Evolutionary conservation across 2,113 vertebrate genomes (phyloP).

Genomic region (Ciconia boyciana): DNA sequence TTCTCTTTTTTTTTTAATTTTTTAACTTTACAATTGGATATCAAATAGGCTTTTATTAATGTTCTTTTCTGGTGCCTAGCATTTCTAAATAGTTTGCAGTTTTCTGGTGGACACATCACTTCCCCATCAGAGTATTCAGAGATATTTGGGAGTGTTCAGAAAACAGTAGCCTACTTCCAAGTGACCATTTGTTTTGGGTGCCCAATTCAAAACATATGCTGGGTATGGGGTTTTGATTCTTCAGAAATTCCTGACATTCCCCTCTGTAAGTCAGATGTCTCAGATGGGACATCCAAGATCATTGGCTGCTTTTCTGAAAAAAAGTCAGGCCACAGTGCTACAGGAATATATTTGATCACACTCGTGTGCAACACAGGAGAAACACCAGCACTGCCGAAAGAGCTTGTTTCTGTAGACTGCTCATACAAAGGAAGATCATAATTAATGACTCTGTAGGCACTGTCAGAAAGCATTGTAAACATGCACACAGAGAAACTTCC

Average conservation of each 20-base stretch:
- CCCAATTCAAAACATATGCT: not conserved
- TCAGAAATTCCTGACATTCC: not conserved
- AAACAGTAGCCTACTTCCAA: not conserved
- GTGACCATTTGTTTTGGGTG: not conserved
- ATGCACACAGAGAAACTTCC: not conserved
- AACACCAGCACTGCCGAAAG: not conserved
- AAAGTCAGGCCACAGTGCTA: not conserved
- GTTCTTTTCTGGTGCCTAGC: not conserved
- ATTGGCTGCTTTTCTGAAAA: not conserved
- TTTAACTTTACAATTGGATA: not conserved
- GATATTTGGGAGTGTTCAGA: not conserved
- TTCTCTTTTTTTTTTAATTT: not conserved
- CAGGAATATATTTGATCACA: not conserved
- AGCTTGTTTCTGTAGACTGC: not conserved
- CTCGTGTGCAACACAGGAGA: not conserved
- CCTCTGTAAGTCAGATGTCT: not conserved
- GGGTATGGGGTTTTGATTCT: not conserved
- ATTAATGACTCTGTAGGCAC: not conserved
- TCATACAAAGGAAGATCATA: not conserved
- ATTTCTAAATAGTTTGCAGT: not conserved
- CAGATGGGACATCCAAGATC: not conserved
- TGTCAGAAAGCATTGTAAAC: not conserved
- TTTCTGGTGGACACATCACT: not conserved
- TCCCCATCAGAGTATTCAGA: not conserved
- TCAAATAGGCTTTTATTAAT: not conserved